Conservation (phyloP, 2,888 invertebrate species). For the Thecophora atra region DNA sequence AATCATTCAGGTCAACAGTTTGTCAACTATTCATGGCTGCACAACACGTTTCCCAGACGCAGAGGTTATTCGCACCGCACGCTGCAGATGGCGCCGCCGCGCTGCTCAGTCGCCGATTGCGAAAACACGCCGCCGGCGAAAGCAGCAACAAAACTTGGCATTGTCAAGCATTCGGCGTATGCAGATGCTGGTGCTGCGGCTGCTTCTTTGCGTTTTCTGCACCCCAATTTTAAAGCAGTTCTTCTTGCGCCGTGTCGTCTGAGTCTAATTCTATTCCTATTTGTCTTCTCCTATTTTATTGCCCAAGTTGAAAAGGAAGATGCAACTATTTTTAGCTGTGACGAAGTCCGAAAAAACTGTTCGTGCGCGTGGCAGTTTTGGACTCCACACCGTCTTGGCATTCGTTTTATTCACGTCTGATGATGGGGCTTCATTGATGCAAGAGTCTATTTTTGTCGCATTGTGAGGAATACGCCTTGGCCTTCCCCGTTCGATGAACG, state of each 20-base stretch:
- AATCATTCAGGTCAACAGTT: not conserved
- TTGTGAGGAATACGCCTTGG: not conserved
- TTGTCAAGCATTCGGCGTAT: not conserved
- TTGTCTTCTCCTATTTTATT: not conserved
- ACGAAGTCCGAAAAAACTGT: not conserved
- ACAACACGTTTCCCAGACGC: not conserved
- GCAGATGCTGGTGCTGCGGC: not conserved
- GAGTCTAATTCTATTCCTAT: not conserved
- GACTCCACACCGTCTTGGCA: not conserved
- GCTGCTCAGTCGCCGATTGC: not conserved
- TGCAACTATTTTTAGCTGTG: conserved; percentile 5
- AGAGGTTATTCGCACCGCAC: conserved; percentile 13
- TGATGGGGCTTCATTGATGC: not conserved
- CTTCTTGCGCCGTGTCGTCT: not conserved
- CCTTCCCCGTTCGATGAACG: conserved; percentile 5
- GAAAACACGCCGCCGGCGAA: not conserved
- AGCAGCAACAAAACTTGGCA: not conserved
- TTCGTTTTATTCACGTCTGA: not conserved
- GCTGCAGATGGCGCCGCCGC: conserved; percentile 43
- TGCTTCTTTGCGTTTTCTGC: not conserved
- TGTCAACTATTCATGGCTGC: too few species aligned
- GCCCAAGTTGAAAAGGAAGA: conserved; percentile 1
- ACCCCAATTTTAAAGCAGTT: conserved; percentile 5
- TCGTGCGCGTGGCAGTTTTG: not conserved
- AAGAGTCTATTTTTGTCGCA: conserved; percentile 4